phyloP scores from a whole-genome alignment of 1,140 invertebrate genomes.

The Drosophila miranda region DNA sequence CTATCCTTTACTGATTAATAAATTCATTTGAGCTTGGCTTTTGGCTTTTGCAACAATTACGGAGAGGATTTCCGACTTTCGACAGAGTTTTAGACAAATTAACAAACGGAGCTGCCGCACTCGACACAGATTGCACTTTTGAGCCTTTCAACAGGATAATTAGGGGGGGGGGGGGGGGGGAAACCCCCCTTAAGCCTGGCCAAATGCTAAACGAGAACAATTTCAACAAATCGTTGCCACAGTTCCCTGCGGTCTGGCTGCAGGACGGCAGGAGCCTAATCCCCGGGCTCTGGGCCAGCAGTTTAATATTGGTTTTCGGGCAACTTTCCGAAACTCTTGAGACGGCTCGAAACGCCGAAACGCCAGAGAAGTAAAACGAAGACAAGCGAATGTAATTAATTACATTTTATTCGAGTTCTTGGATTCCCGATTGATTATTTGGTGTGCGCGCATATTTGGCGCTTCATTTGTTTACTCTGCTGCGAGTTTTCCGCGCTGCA shows the following conservation, averaged over 20 bases:
- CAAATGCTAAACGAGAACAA: slow-evolving; percentile 36
- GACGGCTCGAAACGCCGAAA: neutral
- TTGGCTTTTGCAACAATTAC: too few species aligned
- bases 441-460: slow-evolving; percentile 46
- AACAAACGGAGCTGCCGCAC: slow-evolving; percentile 19
- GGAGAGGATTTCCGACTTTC: slow-evolving; percentile 5
- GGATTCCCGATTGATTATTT: slow-evolving; percentile 59
- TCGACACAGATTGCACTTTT: slow-evolving; percentile 12
- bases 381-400: slow-evolving; percentile 54
- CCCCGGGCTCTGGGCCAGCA: neutral
- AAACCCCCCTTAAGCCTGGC: slow-evolving; percentile 49
- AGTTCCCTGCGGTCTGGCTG: slow-evolving; percentile 37
- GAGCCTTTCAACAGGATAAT: slow-evolving; percentile 25
- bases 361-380: slow-evolving; percentile 20
- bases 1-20: too few species aligned
- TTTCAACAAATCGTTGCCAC: slow-evolving; percentile 37
- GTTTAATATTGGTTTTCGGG: slow-evolving; percentile 22
- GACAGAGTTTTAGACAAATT: slow-evolving; percentile 29
- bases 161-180: too few species aligned
- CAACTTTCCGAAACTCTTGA: slow-evolving; percentile 31
- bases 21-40: too few species aligned
- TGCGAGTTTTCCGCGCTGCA: neutral
- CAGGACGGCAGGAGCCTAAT: slow-evolving; percentile 9
- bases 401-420: slow-evolving; percentile 64
- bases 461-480: slow-evolving; percentile 42